phyloP scores from a whole-genome alignment of 2,113 vertebrate genomes.

The Scolopax mira region DNA sequence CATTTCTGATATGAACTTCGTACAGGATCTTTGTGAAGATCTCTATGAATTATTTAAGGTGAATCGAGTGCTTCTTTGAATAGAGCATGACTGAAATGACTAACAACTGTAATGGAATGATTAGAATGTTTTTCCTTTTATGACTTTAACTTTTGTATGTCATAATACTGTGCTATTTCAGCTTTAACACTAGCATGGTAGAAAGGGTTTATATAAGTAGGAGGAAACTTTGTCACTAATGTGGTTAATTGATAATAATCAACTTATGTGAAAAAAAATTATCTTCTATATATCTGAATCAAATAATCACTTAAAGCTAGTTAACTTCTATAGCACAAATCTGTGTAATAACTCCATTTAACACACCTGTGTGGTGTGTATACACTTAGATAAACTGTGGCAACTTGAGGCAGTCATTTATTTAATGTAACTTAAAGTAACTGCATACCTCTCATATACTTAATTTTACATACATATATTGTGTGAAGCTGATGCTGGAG shows the following conservation, averaged over 20 bases:
- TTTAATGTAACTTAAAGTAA: not conserved
- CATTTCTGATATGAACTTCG: slow-evolving; percentile 97
- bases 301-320: not conserved
- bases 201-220: not conserved
- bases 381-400: not conserved
- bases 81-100: not conserved
- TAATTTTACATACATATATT: not conserved
- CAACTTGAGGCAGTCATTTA: not conserved
- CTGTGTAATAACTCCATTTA: not conserved
- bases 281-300: not conserved
- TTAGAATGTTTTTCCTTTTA: not conserved
- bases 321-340: not conserved
- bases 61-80: not conserved
- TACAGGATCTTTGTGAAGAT: slow-evolving; percentile 98
- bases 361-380: not conserved
- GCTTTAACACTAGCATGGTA: not conserved
- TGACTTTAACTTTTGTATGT: not conserved
- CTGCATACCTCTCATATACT: not conserved
- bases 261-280: not conserved
- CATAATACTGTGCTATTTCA: not conserved
- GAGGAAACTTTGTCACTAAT: not conserved
- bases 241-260: not conserved
- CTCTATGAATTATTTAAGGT: slow-evolving; percentile 97
- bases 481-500: not conserved
- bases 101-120: not conserved